Conservation (phyloP, 2,888 invertebrate genomes). For the Epirrhoe tristata region DNA sequence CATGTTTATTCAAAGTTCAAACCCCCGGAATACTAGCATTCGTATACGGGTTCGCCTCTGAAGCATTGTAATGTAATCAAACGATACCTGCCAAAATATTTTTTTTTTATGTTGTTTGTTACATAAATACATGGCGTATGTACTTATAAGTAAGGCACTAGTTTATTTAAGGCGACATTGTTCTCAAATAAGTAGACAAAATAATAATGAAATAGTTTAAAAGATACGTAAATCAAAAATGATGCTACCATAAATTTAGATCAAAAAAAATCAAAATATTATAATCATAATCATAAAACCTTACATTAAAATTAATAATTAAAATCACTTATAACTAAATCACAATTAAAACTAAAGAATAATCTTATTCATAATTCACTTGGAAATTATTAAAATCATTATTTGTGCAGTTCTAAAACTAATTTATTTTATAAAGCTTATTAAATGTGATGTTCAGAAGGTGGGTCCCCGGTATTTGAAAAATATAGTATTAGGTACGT, state of each 20-base stretch:
- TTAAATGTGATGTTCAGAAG: too few species aligned
- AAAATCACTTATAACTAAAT: slow-evolving; percentile 49
- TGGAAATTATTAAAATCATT: slow-evolving; percentile 46
- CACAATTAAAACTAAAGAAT: slow-evolving; percentile 52
- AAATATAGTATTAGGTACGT: too few species aligned
- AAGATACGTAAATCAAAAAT: slow-evolving; percentile 1
- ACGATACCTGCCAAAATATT: too few species aligned
- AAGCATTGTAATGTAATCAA: too few species aligned
- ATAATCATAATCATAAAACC: slow-evolving; percentile 33
- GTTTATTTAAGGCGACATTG: slow-evolving; percentile 21
- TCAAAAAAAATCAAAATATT: slow-evolving; percentile 32
- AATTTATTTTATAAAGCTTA: slow-evolving; percentile 14
- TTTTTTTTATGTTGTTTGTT: too few species aligned
- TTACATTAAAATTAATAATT: slow-evolving; percentile 46
- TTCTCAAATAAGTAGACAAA: not conserved
- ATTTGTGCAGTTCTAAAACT: slow-evolving; percentile 46
- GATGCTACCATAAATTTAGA: slow-evolving; percentile 11
- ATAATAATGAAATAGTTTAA: not conserved
- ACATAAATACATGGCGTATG: not conserved
- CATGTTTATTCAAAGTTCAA: too few species aligned
- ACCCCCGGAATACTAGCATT: too few species aligned
- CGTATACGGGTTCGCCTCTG: too few species aligned
- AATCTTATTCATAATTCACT: slow-evolving; percentile 47
- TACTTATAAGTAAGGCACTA: slow-evolving; percentile 25
- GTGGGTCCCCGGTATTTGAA: too few species aligned